These are phyloP conservation scores for Hylaeus anthracinus DNA, from an alignment of 1,140 invertebrate species.

Conservation along the genomic window DNA sequence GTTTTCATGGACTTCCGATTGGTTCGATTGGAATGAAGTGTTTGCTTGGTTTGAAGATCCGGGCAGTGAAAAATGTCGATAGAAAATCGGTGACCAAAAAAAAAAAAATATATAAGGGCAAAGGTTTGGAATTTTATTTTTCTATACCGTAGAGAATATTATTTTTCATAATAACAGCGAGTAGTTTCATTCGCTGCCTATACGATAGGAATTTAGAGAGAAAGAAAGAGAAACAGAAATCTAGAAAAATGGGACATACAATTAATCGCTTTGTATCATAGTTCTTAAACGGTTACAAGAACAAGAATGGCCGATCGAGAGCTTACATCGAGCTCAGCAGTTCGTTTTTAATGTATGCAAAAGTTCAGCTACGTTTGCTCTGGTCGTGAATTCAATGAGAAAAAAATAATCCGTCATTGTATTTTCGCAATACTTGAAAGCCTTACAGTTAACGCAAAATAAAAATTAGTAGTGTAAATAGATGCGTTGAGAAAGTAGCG, in stretches of 20 bases:
- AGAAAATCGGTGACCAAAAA: not conserved
- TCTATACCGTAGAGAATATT: slow-evolving; percentile 10
- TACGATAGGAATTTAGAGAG: not conserved
- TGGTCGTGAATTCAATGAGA: too few species aligned
- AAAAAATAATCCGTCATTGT: not conserved
- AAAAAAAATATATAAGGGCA: not conserved
- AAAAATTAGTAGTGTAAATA: slow-evolving; percentile 43
- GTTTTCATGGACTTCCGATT: not conserved
- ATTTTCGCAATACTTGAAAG: not conserved
- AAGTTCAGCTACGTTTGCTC: not conserved
- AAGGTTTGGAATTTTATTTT: slow-evolving; percentile 24
- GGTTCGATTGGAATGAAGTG: not conserved
- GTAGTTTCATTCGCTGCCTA: not conserved
- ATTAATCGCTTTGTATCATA: not conserved
- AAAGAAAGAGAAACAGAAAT: not conserved
- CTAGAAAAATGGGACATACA: not conserved
- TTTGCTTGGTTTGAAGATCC: not conserved
- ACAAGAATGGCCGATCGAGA: not conserved
- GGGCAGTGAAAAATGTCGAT: not conserved
- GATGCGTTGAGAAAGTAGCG: slow-evolving; percentile 13
- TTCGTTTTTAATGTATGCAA: not conserved
- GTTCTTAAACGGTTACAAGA: not conserved
- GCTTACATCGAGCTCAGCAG: not conserved
- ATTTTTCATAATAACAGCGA: not conserved
- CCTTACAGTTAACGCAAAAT: not conserved